Evolutionary conservation across 1,140 invertebrate species (phyloP).

Genomic region (Varroa destructor): DNA sequence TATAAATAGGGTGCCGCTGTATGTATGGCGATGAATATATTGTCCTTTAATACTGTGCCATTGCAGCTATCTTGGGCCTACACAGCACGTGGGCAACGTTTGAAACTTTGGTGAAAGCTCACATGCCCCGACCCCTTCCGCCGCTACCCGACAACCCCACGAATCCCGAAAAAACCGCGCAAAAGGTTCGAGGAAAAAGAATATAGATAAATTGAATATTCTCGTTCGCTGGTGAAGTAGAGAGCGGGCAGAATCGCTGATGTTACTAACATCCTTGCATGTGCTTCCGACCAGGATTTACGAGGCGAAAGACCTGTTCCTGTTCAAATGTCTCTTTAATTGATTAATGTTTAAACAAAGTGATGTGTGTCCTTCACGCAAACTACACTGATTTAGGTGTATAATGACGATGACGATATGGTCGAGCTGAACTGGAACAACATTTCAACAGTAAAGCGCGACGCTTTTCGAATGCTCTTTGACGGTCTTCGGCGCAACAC

Average conservation of each 20-base stretch:
- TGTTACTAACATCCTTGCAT: no score
- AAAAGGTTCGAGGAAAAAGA: constrained; percentile 45
- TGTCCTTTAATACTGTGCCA: constrained; percentile 31
- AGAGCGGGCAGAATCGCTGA: no score
- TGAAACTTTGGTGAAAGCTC: constrained; percentile 75
- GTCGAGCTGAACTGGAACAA: constrained; percentile 91
- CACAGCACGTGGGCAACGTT: constrained; percentile 58
- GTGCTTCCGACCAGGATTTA: no score
- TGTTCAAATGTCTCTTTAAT: no score
- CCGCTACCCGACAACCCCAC: constrained; percentile 84
- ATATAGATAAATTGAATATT: neutral
- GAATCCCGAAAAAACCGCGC: constrained; percentile 76
- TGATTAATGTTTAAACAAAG: no score
- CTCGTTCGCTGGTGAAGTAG: neutral
- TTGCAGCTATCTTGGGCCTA: constrained; percentile 88
- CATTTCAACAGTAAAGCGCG: constrained; percentile 75
- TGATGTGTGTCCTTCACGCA: no score
- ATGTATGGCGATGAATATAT: neutral
- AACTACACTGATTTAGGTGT: constrained; percentile 40
- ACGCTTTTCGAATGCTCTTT: constrained; percentile 79
- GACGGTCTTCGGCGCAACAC: constrained; percentile 76
- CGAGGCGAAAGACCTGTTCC: no score
- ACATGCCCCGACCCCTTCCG: constrained; percentile 74
- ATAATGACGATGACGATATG: constrained; percentile 62
- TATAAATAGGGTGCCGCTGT: neutral